Evolutionary conservation across 2,113 vertebrate genomes (phyloP).

Genomic region (Grantiella picta): DNA sequence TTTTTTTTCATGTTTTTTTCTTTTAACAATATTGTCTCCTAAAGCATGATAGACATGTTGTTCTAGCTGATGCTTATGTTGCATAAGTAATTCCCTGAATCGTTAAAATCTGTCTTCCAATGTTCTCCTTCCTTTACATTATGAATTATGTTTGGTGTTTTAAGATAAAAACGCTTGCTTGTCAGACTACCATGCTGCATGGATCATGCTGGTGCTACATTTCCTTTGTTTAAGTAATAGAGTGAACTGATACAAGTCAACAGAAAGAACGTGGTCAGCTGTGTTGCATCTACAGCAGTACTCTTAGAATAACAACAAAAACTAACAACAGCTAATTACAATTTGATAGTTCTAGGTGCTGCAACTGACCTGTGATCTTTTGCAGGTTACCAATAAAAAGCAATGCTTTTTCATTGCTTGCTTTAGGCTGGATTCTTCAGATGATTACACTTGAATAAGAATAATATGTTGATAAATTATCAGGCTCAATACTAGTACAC

Average conservation of each 20-base stretch:
- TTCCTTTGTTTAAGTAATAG: neutral
- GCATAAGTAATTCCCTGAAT: neutral
- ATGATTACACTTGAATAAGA: neutral
- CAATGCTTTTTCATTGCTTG: neutral
- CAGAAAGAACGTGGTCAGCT: neutral
- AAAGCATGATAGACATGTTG: neutral
- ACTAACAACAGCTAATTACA: fast-evolving
- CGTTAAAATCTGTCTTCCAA: neutral
- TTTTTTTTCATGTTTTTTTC: neutral
- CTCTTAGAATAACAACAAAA: neutral
- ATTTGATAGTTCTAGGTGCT: neutral
- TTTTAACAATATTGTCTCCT: neutral
- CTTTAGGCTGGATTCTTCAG: neutral
- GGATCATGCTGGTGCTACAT: neutral
- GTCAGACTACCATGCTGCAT: neutral
- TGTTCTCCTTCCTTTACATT: neutral
- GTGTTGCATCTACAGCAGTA: neutral
- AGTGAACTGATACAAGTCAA: neutral
- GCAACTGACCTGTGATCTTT: neutral
- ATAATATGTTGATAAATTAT: neutral
- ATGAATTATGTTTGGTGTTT: neutral
- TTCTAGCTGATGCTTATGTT: neutral
- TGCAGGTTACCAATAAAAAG: neutral
- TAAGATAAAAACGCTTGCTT: neutral
- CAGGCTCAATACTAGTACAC: neutral